Conservation (phyloP, 2,888 invertebrate species). For the Zelleria hepariella region DNA sequence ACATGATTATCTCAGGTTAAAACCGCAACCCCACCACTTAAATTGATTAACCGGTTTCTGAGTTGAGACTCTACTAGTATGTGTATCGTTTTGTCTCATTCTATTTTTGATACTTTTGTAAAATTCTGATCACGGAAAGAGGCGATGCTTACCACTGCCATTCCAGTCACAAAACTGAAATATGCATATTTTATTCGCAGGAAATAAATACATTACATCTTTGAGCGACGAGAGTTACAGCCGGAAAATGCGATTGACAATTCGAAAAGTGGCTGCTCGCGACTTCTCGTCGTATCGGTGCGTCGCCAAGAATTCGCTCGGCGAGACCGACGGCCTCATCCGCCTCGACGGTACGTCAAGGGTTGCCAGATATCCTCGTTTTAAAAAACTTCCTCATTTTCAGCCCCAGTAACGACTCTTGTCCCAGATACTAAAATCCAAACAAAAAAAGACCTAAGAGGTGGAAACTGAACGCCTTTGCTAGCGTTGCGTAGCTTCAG, state of each 20-base stretch:
- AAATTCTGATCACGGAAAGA: too few relatives aligned
- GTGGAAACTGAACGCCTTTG: too few relatives aligned
- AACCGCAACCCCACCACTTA: background rate
- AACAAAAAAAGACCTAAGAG: too few relatives aligned
- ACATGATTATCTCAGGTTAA: constrained; percentile 93
- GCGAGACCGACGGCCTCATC: constrained; percentile 91
- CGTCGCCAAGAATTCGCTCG: constrained; percentile 92
- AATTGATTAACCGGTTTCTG: too few relatives aligned
- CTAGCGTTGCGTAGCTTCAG: too few relatives aligned
- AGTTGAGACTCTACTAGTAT: too few relatives aligned
- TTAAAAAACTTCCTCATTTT: too few relatives aligned
- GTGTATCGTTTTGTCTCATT: too few relatives aligned
- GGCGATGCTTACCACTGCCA: background rate
- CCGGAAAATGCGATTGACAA: constrained; percentile 92
- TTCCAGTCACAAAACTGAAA: background rate
- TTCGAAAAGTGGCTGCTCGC: constrained; percentile 81
- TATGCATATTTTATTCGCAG: constrained; percentile 48
- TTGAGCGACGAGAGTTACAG: constrained; percentile 89
- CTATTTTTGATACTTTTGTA: too few relatives aligned
- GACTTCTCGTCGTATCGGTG: constrained; percentile 93
- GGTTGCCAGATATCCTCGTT: too few relatives aligned
- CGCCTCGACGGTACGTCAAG: constrained; percentile 88
- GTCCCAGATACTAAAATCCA: too few relatives aligned
- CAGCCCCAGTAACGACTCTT: too few relatives aligned
- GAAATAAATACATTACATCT: constrained; percentile 89